Conservation (phyloP, 2,113 vertebrate genomes). For the Colius striatus region DNA sequence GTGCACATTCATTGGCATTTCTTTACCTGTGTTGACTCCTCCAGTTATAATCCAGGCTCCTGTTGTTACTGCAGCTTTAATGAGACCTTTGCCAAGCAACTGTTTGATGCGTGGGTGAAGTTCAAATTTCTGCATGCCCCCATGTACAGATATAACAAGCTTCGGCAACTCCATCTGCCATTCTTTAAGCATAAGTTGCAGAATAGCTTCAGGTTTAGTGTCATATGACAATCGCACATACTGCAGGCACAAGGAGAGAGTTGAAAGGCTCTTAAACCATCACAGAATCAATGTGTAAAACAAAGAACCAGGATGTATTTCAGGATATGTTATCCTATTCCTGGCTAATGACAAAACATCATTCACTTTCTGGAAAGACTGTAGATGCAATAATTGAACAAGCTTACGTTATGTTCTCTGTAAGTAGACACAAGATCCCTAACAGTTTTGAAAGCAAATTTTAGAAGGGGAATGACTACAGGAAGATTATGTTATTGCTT, state of each 20-base stretch:
- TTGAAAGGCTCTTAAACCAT: background rate
- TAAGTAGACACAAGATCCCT: background rate
- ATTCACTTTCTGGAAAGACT: background rate
- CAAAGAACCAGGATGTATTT: background rate
- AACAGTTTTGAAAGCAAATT: background rate
- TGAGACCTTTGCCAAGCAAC: constrained; percentile 96
- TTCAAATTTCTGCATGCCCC: constrained; percentile 98
- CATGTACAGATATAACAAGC: constrained; percentile 97
- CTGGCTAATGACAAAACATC: background rate
- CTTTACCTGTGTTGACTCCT: constrained; percentile 94
- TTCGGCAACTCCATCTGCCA: constrained; percentile 99
- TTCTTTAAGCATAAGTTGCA: constrained; percentile 95
- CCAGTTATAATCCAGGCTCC: constrained; percentile 99
- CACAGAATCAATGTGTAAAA: background rate
- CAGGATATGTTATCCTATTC: background rate
- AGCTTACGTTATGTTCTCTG: background rate
- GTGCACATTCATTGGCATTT: background rate
- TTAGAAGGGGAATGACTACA: background rate
- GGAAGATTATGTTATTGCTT: background rate
- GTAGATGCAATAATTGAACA: background rate
- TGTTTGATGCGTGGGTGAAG: constrained; percentile 97
- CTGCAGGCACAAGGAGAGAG: constrained; percentile 71
- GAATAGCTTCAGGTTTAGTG: constrained; percentile 91
- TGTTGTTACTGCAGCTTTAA: constrained; percentile 98
- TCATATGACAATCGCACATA: constrained; percentile 94